Evolutionary conservation across 2,113 vertebrate genomes (phyloP).

Genomic region (Cricetomys ansorgei): DNA sequence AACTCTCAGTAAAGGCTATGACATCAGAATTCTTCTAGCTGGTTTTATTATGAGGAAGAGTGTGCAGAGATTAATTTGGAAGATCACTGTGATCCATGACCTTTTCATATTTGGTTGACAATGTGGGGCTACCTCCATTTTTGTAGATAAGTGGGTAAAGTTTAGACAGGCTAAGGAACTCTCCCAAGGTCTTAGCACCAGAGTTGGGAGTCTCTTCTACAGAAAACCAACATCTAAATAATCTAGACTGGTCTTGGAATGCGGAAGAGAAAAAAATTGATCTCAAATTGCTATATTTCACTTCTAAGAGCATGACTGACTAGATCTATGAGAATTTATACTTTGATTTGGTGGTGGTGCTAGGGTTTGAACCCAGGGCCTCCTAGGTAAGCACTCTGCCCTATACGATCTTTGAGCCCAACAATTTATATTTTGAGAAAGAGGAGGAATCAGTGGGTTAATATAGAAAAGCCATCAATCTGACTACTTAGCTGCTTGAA

Average conservation of each 20-base stretch:
- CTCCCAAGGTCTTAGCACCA: not conserved
- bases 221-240: not conserved
- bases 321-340: not conserved
- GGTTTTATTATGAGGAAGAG: not conserved
- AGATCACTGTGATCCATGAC: too few species aligned
- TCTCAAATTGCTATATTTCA: not conserved
- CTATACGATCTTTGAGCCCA: too few species aligned
- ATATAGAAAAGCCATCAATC: not conserved
- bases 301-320: not conserved
- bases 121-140: not conserved
- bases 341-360: not conserved
- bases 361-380: not conserved
- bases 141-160: not conserved
- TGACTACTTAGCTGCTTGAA: not conserved
- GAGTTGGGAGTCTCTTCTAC: not conserved
- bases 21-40: not conserved
- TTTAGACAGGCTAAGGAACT: not conserved
- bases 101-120: not conserved
- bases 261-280: not conserved
- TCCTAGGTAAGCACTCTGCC: not conserved
- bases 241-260: not conserved
- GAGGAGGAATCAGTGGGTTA: not conserved
- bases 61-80: not conserved
- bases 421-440: constrained; percentile 9
- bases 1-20: not conserved